Base-by-base conservation (phyloP, 2,797 vertebrate genomes). In the Dermochelys coriacea region DNA sequence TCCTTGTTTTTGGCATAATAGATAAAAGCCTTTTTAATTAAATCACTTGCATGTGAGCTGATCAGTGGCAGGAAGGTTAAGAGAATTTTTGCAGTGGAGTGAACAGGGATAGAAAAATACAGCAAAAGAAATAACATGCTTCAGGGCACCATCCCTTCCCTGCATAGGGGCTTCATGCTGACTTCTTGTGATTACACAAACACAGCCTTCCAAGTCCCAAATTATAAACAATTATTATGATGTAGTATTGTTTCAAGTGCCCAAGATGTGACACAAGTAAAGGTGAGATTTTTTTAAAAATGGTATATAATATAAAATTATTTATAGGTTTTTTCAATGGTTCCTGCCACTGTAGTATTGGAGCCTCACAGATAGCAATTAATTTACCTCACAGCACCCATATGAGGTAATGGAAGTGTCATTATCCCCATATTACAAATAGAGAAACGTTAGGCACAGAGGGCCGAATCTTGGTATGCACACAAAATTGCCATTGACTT, bases 21-120 rank as follows among this genome's bases (percentile, higher is more conserved):
- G 61, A 97, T 97, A 97, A 96, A 96, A 90, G 19, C 89, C 94
- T 81, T 94, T 98, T 97, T 96, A 95, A 97, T 97, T 96, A 94
- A 97, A 96, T 95, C 87, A 94, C 52, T 97, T 97, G 88, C 89
- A 91, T 89, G 84, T 85, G 47, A 77, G 94, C 52, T 82, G 59
- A 93, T 96, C 91, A 14, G 90, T 88, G 82, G 37, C 90, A 97
- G 55, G 64, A 97, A 86, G 41, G 84, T 94, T 96, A 93, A 91
- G 27, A 92, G 59, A 96, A 91, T 94, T 94, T 96, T 97, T 97
- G 41, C 49, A 82, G 31, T 27, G 34, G 34, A 59, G 89, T n/a
- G 90, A 87, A 59, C 6, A 90, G 86, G 57, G 94, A 50, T 14
- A 89, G 34, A 85, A 93, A 79, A 88, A 59, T 19, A 52, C 5